Base-by-base conservation (phyloP, 2,113 vertebrate species). In the Tauraco erythrolophus region DNA sequence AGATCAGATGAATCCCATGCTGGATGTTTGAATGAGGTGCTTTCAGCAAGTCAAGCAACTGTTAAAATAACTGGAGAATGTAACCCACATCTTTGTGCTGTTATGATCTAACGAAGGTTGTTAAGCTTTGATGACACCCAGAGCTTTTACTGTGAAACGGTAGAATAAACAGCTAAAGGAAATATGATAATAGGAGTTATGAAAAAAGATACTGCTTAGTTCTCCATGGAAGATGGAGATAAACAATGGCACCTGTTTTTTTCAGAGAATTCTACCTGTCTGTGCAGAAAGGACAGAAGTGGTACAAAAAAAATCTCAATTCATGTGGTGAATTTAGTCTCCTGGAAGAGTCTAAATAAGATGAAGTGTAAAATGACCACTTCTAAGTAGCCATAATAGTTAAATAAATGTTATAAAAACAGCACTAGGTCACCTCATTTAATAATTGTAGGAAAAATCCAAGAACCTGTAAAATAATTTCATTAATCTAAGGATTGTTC, bases 1-100 rank as follows among this genome's bases (percentile, higher is more conserved):
- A 82, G 43, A 56, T 68, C 35, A 51, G 85, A 79, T 56, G 33
- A 82, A 90, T 88, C 70, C 88, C 75, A 60, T 85, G 88, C 60
- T 79, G 57, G 37, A 60, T 56, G 48, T 54, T 53, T 46, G 1
- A 92, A 69, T 14, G 31, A 92, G 22, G 57, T 39, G 72, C 4
- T 1, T 75, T 69, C 78, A 76, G 78, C 66, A 90, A 93, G 82
- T 43, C 61, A 90, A 85, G 41, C 70, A 79, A 57, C 61, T 94
- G 66, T 65, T 79, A 92, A 96, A 94, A 95, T 89, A 96, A 65
- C 65, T 25, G 17, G 7, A 85, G 45, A 96, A 93, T 94, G 70
- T 79, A 89, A 93, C 35, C 43, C 65, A 45, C 19, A 57, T 57
- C 74, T 31, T 80, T 83, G 65, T 82, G 56, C 69, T 84, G 69